Conservation (phyloP, 2,888 invertebrate genomes). For the Balanococcus diminutus region DNA sequence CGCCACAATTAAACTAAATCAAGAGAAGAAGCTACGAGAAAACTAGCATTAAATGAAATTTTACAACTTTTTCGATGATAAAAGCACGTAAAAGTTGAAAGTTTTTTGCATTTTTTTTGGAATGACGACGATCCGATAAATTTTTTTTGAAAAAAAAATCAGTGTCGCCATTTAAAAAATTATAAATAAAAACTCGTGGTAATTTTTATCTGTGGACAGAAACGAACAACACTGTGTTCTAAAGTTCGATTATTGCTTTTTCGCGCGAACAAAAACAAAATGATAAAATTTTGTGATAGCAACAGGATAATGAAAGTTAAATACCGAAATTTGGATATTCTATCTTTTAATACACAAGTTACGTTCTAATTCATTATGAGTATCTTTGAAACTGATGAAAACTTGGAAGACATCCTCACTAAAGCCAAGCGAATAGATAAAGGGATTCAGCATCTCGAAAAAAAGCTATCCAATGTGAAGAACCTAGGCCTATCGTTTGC, state of each 20-base stretch:
- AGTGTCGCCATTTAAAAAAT: neutral
- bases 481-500: neutral
- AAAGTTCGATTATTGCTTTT: neutral
- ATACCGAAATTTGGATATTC: neutral
- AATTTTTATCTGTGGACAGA: neutral
- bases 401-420: neutral
- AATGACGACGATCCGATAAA: neutral
- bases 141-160: neutral
- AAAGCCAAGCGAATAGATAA: neutral
- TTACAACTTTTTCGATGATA: neutral
- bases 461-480: constrained; percentile 14
- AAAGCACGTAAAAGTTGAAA: neutral
- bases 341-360: neutral
- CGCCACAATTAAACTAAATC: no score
- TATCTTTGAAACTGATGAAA: neutral
- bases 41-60: neutral
- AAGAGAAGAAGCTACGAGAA: neutral
- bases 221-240: neutral
- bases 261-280: neutral
- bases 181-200: neutral
- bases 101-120: neutral
- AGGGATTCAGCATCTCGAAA: neutral
- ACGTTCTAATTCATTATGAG: neutral
- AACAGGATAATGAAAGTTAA: no score
- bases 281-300: neutral